A percentile compares a stretch with the other conserved stretches of the same genome.
Evolutionary conservation across 1,140 invertebrate genomes (phyloP).

Genomic region (Tetragonula clypearis): DNA sequence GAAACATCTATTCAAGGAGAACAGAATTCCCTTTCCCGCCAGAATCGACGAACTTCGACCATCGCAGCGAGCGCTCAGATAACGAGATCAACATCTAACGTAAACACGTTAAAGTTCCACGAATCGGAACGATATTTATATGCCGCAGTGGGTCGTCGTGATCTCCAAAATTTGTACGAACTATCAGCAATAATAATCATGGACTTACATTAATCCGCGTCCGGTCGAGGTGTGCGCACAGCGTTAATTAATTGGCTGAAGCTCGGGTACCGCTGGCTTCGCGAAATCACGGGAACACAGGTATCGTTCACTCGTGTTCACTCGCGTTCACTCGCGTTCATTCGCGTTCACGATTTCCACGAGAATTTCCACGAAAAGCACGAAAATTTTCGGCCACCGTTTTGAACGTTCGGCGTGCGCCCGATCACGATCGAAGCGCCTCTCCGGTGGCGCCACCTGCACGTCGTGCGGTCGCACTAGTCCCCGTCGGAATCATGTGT

Average conservation of each 20-base stretch:
- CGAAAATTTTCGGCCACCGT: constrained; percentile 9
- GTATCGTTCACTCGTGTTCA: neutral
- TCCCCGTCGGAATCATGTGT: constrained; percentile 67
- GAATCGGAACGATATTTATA: neutral
- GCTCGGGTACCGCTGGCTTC: neutral
- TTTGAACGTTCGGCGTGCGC: neutral
- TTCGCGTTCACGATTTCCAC: constrained; percentile 34
- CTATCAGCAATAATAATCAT: neutral
- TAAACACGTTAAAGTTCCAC: neutral
- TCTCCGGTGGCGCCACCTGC: constrained; percentile 59
- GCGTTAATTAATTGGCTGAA: neutral
- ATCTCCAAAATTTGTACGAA: constrained; percentile 15
- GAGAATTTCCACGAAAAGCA: neutral
- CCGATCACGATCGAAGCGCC: constrained; percentile 40
- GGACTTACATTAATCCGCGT: neutral
- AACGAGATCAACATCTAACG: neutral
- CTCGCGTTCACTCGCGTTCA: neutral
- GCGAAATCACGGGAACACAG: constrained; percentile 2
- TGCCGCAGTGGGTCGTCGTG: neutral
- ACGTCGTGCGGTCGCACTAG: constrained; percentile 48
- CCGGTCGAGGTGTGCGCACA: neutral
- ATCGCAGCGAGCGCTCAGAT: too few species aligned
- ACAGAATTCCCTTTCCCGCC: neutral
- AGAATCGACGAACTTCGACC: neutral
- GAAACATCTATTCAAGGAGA: neutral